Conservation (phyloP, 1,140 invertebrate species). For the Samia ricini region DNA sequence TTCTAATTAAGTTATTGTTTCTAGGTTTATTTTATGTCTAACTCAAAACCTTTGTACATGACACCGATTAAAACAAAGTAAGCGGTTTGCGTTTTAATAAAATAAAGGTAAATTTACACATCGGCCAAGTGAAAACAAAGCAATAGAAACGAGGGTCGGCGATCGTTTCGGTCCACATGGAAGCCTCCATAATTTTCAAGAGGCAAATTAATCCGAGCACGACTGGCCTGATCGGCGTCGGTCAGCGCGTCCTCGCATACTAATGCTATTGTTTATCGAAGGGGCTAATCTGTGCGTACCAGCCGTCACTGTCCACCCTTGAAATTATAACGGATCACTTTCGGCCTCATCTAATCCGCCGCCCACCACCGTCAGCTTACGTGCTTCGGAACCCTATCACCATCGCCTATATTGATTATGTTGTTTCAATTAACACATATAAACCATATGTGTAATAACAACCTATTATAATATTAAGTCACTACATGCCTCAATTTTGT, state of each 20-base stretch:
- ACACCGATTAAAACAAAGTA: not conserved
- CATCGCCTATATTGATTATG: slow-evolving; percentile 1
- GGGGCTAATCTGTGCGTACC: slow-evolving; percentile 74
- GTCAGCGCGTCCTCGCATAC: slow-evolving; percentile 73
- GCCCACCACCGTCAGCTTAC: not conserved
- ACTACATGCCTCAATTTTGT: no score
- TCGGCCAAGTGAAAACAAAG: slow-evolving; percentile 45
- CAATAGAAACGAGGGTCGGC: slow-evolving; percentile 43
- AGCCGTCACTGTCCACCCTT: slow-evolving; percentile 70
- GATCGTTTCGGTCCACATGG: slow-evolving; percentile 49
- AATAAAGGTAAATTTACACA: slow-evolving; percentile 25
- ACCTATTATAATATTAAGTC: not conserved
- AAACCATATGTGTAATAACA: not conserved
- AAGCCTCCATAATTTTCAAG: slow-evolving; percentile 65
- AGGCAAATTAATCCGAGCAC: slow-evolving; percentile 74
- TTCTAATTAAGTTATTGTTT: not conserved
- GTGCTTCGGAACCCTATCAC: not conserved
- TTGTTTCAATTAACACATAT: slow-evolving; percentile 2
- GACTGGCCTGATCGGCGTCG: slow-evolving; percentile 66
- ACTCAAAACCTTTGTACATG: not conserved
- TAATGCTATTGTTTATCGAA: slow-evolving; percentile 77
- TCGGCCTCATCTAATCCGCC: slow-evolving; percentile 57
- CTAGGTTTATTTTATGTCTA: not conserved
- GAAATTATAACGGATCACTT: slow-evolving; percentile 76
- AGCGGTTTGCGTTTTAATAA: not conserved